Evolutionary conservation across 2,797 vertebrate species (phyloP), one percentile per base, ranked within the genome.

Genomic region (Acanthis flammea): DNA sequence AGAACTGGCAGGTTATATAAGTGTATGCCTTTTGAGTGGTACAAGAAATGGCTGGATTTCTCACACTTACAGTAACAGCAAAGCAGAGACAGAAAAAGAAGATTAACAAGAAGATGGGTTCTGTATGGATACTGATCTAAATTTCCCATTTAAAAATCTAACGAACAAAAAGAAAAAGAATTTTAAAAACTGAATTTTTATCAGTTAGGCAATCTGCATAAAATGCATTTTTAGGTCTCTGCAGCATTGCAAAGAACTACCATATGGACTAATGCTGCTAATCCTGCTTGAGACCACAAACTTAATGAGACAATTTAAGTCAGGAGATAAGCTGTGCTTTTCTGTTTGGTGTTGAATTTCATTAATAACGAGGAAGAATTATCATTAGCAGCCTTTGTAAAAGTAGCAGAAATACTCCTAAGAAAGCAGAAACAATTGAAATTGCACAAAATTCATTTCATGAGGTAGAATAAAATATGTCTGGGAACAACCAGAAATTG

Each of bases 201-300:
- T 67, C 47, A 80, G n/a, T 41, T 21, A 45, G 44, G 12, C 61
- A 72, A 83, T 81, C 63, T 76, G n/a, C 48, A 73, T 70, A 80
- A 90, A 57, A 68, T 12, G 18, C 27, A 73, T 81, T 91, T 82
- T 88, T 67, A 77, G 30, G 12, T 86, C 31, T 90, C 63, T 68
- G 33, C 44, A 80, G 58, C 9, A 15, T 30, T 72, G 33, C 12
- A 60, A 72, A 81, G 67, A 85, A 53, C 71, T 78, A n/a, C 70
- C 16, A 30, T 73, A 70, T 28, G 39, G 71, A 68, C n/a, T 90
- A 77, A 82, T 58, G 24, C 10, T 95, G 62, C 61, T 96, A 95
- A 95, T 91, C 92, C 85, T 94, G 39, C 86, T 92, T 82, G n/a
- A 91, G 41, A 85, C 24, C 50, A 63, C 86, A 86, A 88, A 85